Evolutionary conservation across 2,797 vertebrate species (phyloP).

Genomic region (Spea hammondii): DNA sequence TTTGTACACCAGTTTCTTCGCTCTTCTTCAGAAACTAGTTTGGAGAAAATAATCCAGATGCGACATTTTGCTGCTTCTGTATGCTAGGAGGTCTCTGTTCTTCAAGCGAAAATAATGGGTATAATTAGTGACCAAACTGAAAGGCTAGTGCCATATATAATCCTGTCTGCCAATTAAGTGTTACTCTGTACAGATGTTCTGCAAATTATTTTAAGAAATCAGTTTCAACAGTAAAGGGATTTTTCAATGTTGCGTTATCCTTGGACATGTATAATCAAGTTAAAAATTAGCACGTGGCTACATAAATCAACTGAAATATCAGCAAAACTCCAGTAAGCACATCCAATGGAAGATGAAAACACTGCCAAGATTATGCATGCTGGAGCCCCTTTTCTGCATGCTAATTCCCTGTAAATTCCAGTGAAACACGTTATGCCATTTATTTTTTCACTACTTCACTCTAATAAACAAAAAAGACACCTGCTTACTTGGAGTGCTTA

Average conservation of each 20-base stretch:
- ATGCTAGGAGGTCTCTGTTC: background rate
- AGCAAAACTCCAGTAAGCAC: background rate
- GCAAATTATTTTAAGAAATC: background rate
- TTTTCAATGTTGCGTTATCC: background rate
- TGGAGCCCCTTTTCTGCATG: too few species aligned
- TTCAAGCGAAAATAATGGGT: background rate
- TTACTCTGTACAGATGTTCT: background rate
- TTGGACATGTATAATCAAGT: background rate
- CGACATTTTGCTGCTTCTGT: background rate
- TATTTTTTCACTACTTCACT: too few species aligned
- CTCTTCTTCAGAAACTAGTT: background rate
- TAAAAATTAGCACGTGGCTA: background rate
- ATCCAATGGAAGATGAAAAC: too few species aligned
- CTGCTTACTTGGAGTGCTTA: too few species aligned
- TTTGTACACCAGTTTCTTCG: too few species aligned
- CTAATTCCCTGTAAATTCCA: too few species aligned
- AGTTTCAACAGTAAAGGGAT: background rate
- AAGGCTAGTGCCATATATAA: conserved; percentile 3
- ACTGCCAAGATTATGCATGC: too few species aligned
- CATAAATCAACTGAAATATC: background rate
- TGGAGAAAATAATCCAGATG: background rate
- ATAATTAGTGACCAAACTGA: conserved; percentile 16
- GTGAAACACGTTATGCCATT: too few species aligned
- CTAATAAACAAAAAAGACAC: too few species aligned
- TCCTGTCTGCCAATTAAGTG: background rate